Percentiles rank a stretch among this genome's conserved stretches.
Evolutionary conservation across 2,797 vertebrate genomes (phyloP).

Genomic region (Pristis pectinata): DNA sequence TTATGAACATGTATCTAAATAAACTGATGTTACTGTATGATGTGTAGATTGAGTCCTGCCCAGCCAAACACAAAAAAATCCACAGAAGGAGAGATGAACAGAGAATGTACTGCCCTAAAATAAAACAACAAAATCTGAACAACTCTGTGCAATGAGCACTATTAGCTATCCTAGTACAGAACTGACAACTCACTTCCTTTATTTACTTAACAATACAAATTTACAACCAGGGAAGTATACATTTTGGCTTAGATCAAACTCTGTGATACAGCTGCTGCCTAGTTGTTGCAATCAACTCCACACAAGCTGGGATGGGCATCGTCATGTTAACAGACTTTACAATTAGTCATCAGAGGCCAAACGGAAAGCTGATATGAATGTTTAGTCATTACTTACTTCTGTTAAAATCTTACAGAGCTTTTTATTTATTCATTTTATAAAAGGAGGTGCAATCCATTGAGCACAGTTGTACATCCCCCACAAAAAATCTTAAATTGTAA

Average conservation of each 20-base stretch:
- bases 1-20: no score
- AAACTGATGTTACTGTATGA: neutral
- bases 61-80: neutral
- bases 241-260: slow-evolving; percentile 26
- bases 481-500: neutral
- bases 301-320: slow-evolving; percentile 18
- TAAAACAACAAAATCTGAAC: neutral
- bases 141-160: neutral
- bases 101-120: neutral
- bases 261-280: neutral
- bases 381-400: slow-evolving; percentile 24
- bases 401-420: slow-evolving; percentile 28
- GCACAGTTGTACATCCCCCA: neutral
- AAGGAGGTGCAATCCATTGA: neutral
- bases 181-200: slow-evolving; percentile 4
- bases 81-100: neutral
- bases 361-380: slow-evolving; percentile 22
- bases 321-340: slow-evolving; percentile 20
- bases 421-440: neutral
- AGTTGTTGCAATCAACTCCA: slow-evolving; percentile 6
- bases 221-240: slow-evolving; percentile 27
- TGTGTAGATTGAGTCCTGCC: neutral
- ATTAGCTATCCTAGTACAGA: neutral
- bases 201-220: slow-evolving; percentile 33
- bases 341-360: slow-evolving; percentile 27